Evolutionary conservation across 1,140 invertebrate genomes (phyloP), one percentile per base, ranked within the genome.

Genomic region (Megathymus violae): DNA sequence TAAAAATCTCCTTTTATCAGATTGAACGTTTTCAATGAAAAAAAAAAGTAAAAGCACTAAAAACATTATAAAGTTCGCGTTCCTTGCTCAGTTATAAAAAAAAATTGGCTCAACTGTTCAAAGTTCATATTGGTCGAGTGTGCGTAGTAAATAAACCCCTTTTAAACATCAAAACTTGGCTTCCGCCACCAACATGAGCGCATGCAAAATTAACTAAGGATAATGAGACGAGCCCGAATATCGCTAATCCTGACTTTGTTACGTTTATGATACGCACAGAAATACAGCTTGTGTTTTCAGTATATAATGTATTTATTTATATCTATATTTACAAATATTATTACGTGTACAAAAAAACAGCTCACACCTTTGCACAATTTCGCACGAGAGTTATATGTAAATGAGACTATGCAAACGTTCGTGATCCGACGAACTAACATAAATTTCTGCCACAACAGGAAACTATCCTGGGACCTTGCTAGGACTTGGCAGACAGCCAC

Each of bases 131-230:
- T 3, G n/a, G 46, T 31, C 13, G 25, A 13, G 22, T 48, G 17
- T 6, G 43, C 1, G 43, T 31, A 25, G 31, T 9, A 41, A 16
- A 14, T 31, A 43, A 62, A 54, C 44, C 38, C 51, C 44, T 47
- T 48, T 63, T 61, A 70, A 73, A 60, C 59, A 64, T 77, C 59
- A 64, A 73, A 70, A 69, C 50, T 74, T 68, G 38, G 50, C 41
- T 64, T 17, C 36, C 38, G 47, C 48, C 66, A 74, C 72, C 61
- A 52, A 75, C 72, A 76, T 69, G 70, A 63, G 62, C 54, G 38
- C 65, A 62, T 76, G 71, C 71, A 75, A 76, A 74, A 78, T 81
- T 80, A 76, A 82, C 62, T 64, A 67, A 71, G 74, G 38, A 77
- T 78, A 80, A 82, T 81, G 72, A 82, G 69, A 59, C 40, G 51